Conservation (phyloP, 2,113 vertebrate genomes). For the Xiphorhynchus elegans region DNA sequence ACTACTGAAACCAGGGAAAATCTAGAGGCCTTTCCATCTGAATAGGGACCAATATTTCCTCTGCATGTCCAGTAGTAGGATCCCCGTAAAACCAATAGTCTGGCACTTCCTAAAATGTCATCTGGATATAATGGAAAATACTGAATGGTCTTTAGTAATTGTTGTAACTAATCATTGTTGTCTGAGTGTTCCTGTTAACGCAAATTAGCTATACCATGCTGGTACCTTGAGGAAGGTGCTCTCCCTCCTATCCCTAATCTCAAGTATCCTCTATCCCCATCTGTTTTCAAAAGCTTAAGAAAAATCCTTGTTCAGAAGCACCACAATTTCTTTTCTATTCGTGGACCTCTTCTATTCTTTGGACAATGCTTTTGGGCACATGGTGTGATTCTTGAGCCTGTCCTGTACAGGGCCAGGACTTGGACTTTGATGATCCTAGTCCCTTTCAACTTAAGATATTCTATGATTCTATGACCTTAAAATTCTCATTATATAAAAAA, state of each 20-base stretch:
- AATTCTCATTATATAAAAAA: background rate
- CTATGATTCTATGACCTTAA: background rate
- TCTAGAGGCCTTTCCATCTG: too few relatives aligned
- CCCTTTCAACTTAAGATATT: background rate
- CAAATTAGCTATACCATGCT: background rate
- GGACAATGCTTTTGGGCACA: accelerated
- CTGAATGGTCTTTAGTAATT: background rate
- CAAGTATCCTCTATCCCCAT: background rate
- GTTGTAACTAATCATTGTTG: background rate
- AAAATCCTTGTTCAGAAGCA: background rate
- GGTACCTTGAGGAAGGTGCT: background rate
- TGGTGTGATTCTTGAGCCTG: background rate
- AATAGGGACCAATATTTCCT: background rate
- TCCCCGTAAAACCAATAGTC: background rate
- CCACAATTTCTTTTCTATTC: background rate
- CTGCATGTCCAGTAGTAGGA: background rate
- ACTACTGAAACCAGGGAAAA: background rate
- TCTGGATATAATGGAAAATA: background rate
- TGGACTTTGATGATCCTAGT: background rate
- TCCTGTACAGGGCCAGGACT: background rate
- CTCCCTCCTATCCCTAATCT: background rate
- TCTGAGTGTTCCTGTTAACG: background rate
- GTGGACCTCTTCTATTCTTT: background rate
- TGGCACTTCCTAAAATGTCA: background rate
- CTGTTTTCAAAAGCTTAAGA: background rate